Percentiles rank a stretch among this genome's conserved stretches.
Evolutionary conservation across 2,888 invertebrate species (phyloP).

Genomic region (Alitta virens): DNA sequence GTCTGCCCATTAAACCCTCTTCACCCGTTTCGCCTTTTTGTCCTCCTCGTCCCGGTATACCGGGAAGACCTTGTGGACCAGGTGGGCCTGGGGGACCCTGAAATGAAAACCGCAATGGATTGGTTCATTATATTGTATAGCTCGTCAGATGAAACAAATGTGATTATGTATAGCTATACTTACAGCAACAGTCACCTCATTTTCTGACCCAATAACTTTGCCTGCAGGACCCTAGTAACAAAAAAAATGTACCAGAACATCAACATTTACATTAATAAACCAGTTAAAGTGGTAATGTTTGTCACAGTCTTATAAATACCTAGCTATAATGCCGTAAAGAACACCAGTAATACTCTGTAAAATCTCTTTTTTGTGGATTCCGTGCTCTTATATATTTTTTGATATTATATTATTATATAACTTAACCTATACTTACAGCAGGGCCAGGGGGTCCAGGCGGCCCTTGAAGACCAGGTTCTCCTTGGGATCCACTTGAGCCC

Average conservation of each 20-base stretch:
- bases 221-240: slow-evolving; percentile 8
- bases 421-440: slow-evolving; percentile 6
- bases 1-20: slow-evolving; percentile 63
- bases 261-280: too few species aligned
- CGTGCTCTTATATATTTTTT: too few species aligned
- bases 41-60: slow-evolving; percentile 24
- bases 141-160: too few species aligned
- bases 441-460: slow-evolving; percentile 16
- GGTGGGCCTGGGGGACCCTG: not conserved
- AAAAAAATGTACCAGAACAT: too few species aligned
- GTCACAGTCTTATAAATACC: too few species aligned
- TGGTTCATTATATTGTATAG: too few species aligned
- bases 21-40: slow-evolving; percentile 65
- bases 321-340: too few species aligned
- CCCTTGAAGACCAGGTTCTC: slow-evolving; percentile 22
- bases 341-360: too few species aligned
- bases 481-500: slow-evolving; percentile 62
- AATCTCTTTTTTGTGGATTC: too few species aligned
- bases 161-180: not conserved
- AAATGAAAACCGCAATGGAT: too few species aligned
- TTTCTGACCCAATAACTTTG: slow-evolving; percentile 10
- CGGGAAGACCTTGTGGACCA: not conserved
- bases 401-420: not conserved
- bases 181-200: slow-evolving; percentile 15
- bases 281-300: too few species aligned